These are phyloP conservation scores for Eubasilissa splendida DNA, from an alignment of 2,888 invertebrate genomes.

Conservation along the genomic window DNA sequence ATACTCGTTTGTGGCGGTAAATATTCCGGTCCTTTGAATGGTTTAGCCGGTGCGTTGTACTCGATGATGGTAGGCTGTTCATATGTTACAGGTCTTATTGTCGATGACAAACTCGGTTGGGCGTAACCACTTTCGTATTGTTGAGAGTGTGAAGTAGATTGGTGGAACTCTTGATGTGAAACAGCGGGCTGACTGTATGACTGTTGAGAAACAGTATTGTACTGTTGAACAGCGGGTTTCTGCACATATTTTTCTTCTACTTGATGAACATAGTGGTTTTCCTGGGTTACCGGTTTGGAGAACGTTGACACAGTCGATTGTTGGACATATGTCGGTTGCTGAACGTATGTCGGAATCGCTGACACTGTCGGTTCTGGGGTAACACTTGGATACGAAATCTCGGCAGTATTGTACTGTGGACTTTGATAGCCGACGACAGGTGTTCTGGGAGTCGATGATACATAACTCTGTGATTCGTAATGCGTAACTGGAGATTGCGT, in stretches of 20 bases:
- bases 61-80: slow-evolving; percentile 45
- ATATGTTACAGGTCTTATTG: slow-evolving; percentile 43
- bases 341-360: slow-evolving; percentile 61
- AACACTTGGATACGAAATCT: slow-evolving; percentile 65
- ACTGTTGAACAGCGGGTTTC: slow-evolving; percentile 60
- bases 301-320: slow-evolving; percentile 60
- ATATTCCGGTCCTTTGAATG: slow-evolving; percentile 63
- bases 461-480: slow-evolving; percentile 55
- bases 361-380: slow-evolving; percentile 65
- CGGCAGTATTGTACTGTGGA: slow-evolving; percentile 68
- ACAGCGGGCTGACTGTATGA: slow-evolving; percentile 62
- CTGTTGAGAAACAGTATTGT: slow-evolving; percentile 24
- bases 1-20: slow-evolving; percentile 52
- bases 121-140: slow-evolving; percentile 60
- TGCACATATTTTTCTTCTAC: slow-evolving; percentile 59
- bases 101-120: slow-evolving; percentile 43
- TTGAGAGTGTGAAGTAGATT: slow-evolving; percentile 61
- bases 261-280: slow-evolving; percentile 63
- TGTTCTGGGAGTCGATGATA: slow-evolving; percentile 56
- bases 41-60: neutral
- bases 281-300: slow-evolving; percentile 59
- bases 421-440: slow-evolving; percentile 62
- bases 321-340: slow-evolving; percentile 58
- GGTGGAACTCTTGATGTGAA: slow-evolving; percentile 68
- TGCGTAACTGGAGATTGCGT: slow-evolving; percentile 52